A percentile compares a stretch with the other conserved stretches of the same genome.
Conservation (phyloP, 2,888 invertebrate genomes). For the Cistogaster globosa region DNA sequence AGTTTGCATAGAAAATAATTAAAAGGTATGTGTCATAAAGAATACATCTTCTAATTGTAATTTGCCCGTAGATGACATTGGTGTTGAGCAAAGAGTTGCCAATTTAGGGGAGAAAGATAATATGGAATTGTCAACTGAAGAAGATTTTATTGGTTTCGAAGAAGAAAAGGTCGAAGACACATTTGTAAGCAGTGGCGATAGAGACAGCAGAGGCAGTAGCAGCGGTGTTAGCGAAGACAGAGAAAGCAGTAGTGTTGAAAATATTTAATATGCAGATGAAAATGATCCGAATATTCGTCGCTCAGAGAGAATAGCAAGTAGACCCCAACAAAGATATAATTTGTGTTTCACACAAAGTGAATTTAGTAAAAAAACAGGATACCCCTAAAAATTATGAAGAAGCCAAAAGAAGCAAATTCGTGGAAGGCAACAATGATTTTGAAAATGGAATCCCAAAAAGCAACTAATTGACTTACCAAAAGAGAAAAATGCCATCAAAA, state of each 20-base stretch:
- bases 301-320: slow-evolving; percentile 13
- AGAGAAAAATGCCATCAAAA: slow-evolving; percentile 52
- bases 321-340: slow-evolving; percentile 14
- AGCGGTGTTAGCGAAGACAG: background rate
- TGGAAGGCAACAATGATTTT: slow-evolving; percentile 32
- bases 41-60: no score
- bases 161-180: background rate
- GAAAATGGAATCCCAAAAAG: slow-evolving; percentile 20
- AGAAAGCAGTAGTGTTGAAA: no score
- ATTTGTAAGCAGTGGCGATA: background rate
- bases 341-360: slow-evolving; percentile 21
- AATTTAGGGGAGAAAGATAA: slow-evolving; percentile 15
- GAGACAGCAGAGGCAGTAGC: no score
- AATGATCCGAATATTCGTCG: background rate
- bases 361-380: background rate
- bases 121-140: slow-evolving; percentile 19
- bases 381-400: slow-evolving; percentile 12
- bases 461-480: slow-evolving; percentile 44
- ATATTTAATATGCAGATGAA: background rate
- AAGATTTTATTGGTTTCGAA: slow-evolving; percentile 14
- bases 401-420: slow-evolving; percentile 7
- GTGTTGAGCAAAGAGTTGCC: no score
- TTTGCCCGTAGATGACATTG: no score
- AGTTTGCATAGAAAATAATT: background rate
- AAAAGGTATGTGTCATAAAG: background rate